phyloP scores from a whole-genome alignment of 2,113 vertebrate genomes.

The Coregonus clupeaformis region DNA sequence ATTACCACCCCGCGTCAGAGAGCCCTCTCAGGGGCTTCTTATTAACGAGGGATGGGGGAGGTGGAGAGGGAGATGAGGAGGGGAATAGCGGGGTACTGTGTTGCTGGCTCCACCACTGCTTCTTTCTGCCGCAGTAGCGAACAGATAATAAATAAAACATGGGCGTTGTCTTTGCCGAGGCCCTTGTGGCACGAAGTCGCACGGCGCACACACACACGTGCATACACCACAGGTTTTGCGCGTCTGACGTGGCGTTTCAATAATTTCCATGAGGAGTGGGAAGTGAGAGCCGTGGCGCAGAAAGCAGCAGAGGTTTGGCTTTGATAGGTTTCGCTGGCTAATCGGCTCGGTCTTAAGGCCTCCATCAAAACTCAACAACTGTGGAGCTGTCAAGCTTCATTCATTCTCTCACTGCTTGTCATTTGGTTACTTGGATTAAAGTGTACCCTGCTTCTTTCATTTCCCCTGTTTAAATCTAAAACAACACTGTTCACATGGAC shows the following conservation, averaged over 20 bases:
- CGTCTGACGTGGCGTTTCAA: neutral
- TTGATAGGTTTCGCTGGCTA: neutral
- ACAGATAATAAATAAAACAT: conserved; percentile 59
- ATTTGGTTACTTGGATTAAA: neutral
- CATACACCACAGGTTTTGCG: conserved; percentile 8
- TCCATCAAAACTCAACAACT: neutral
- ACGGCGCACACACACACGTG: neutral
- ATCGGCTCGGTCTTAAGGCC: neutral
- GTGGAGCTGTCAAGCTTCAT: neutral
- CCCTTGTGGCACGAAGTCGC: conserved; percentile 17
- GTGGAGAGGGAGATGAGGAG: neutral
- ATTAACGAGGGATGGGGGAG: conserved; percentile 13
- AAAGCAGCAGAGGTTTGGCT: neutral
- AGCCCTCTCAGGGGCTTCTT: conserved; percentile 14
- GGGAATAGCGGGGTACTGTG: neutral
- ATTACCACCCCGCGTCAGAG: conserved; percentile 31
- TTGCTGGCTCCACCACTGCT: conserved; percentile 39
- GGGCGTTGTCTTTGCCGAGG: conserved; percentile 13
- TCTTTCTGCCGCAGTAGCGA: conserved; percentile 16
- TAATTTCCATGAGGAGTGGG: neutral
- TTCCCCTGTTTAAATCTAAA: neutral
- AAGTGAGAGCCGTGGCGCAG: neutral
- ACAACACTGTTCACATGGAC: neutral
- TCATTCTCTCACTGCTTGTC: neutral
- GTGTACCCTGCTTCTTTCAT: neutral